Percentiles rank a stretch among this genome's conserved stretches.
Evolutionary conservation across 2,113 vertebrate genomes (phyloP).

Genomic region (Dasypus novemcinctus): DNA sequence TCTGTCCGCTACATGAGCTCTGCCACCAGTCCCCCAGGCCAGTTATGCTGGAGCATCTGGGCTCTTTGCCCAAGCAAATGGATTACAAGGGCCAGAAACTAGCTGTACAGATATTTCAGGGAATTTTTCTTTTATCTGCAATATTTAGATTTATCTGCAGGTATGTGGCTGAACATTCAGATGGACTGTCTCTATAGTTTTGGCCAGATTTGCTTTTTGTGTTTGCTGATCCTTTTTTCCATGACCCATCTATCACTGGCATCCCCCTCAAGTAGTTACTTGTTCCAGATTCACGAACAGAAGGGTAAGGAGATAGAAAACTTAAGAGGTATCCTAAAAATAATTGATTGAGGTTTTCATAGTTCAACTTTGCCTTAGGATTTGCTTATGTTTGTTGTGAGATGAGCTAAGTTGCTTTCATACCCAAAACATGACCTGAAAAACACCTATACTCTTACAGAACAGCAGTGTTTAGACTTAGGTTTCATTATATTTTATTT

Average conservation of each 20-base stretch:
- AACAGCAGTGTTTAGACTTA: too few relatives aligned
- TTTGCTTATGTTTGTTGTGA: conserved; percentile 47
- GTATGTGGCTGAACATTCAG: conserved; percentile 94
- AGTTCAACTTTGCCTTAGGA: conserved; percentile 34
- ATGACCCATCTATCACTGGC: conserved; percentile 95
- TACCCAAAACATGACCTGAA: too few relatives aligned
- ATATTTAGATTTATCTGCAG: conserved; percentile 93
- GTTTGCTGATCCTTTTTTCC: conserved; percentile 96
- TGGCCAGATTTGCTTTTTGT: conserved; percentile 93
- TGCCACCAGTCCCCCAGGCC: too few relatives aligned
- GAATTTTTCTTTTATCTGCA: too few relatives aligned
- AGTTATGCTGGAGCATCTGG: too few relatives aligned
- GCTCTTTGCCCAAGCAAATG: too few relatives aligned
- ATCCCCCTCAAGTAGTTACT: conserved; percentile 94
- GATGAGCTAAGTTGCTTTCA: too few relatives aligned
- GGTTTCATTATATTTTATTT: too few relatives aligned
- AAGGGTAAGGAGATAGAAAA: conserved; percentile 92
- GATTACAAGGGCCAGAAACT: too few relatives aligned
- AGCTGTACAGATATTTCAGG: too few relatives aligned
- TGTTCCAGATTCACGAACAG: conserved; percentile 84
- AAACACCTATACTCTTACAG: too few relatives aligned
- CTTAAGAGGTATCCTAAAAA: conserved; percentile 93
- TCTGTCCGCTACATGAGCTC: too few relatives aligned
- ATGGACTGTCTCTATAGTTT: conserved; percentile 96
- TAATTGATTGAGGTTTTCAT: conserved; percentile 74